Conservation (phyloP, 1,140 invertebrate genomes). For the Drosophila subpulchrella region DNA sequence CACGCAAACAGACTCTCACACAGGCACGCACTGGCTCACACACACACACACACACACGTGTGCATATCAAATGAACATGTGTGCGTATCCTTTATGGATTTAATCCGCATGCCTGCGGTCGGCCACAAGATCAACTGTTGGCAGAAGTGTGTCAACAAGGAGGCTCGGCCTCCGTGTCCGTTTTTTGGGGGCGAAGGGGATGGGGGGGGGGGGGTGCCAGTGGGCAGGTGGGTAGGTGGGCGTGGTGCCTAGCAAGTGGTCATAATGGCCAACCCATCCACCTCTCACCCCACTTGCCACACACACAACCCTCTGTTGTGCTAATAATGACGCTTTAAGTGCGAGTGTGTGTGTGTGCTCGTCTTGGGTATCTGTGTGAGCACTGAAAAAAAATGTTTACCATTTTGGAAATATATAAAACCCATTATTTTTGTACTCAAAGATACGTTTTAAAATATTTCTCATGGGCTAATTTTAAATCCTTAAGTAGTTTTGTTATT, state of each 20-base stretch:
- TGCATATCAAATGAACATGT: conserved; percentile 53
- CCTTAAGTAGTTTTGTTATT: too few species aligned
- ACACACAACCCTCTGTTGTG: conserved; percentile 49
- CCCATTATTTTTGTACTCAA: too few species aligned
- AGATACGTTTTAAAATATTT: too few species aligned
- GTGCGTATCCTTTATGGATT: conserved; percentile 82
- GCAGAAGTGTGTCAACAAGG: conserved; percentile 82
- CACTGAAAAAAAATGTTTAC: conserved; percentile 1
- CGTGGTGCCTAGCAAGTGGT: conserved; percentile 61
- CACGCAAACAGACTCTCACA: conserved; percentile 4
- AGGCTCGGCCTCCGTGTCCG: conserved; percentile 34
- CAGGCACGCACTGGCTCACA: background rate
- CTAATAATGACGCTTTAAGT: conserved; percentile 79
- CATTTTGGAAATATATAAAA: background rate
- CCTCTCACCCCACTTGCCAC: conserved; percentile 8
- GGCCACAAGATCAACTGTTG: conserved; percentile 82
- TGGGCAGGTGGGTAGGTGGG: background rate
- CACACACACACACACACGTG: conserved; percentile 1
- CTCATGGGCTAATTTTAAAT: too few species aligned
- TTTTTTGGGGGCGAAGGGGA: conserved; percentile 2
- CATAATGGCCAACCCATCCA: conserved; percentile 63
- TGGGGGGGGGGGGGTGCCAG: background rate
- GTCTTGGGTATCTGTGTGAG: conserved; percentile 18
- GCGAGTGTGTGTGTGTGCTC: conserved; percentile 35
- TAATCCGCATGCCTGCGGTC: conserved; percentile 81